These are phyloP conservation scores for Barnardius zonarius DNA, from an alignment of 2,113 vertebrate species.

Conservation along the genomic window DNA sequence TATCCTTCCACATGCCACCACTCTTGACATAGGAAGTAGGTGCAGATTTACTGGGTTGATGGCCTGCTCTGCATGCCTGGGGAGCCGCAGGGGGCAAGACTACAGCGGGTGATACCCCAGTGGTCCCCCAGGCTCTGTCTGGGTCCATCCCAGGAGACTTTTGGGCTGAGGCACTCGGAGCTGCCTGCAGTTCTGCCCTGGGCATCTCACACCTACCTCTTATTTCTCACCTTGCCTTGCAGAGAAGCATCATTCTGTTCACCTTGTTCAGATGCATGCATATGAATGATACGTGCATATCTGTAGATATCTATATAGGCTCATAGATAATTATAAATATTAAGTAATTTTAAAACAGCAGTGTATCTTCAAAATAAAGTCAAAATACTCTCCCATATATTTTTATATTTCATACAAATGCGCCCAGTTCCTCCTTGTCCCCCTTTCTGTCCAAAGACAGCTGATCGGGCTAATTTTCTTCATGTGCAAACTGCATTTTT, in stretches of 20 bases:
- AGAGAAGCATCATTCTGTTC: rapidly evolving
- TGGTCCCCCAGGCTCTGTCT: too few relatives aligned
- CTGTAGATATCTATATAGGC: not conserved
- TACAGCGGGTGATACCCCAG: rapidly evolving
- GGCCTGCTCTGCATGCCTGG: not conserved
- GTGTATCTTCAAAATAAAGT: not conserved
- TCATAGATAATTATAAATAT: not conserved
- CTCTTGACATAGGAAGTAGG: rapidly evolving
- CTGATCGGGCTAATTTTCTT: not conserved
- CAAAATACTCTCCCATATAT: not conserved
- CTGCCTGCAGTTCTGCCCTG: not conserved
- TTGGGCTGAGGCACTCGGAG: not conserved
- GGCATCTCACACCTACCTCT: not conserved
- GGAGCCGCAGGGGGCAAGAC: not conserved
- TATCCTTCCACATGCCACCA: not conserved
- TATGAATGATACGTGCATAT: rapidly evolving
- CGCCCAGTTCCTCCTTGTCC: not conserved
- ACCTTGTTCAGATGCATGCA: not conserved
- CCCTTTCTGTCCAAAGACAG: not conserved
- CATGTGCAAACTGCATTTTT: not conserved
- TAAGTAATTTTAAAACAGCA: not conserved
- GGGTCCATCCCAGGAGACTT: too few relatives aligned
- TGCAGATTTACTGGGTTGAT: rapidly evolving
- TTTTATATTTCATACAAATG: not conserved
- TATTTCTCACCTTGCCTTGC: not conserved